Base-by-base conservation (phyloP, 1,140 invertebrate species). In the Hirudo medicinalis region DNA sequence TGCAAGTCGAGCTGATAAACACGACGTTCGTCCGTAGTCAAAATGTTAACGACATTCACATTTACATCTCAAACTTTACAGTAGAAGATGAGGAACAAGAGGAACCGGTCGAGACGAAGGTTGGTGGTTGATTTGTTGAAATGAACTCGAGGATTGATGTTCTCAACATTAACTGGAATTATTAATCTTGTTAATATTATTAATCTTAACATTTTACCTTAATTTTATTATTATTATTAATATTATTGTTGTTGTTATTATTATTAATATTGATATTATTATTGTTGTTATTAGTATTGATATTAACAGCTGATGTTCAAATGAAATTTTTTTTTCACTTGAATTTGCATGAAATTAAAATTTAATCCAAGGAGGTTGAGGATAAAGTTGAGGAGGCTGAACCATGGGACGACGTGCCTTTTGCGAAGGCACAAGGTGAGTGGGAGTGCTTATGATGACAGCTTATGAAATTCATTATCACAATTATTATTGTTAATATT, bases 341-440 rank as follows among this genome's bases (percentile, higher is more conserved):
- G 32, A 36, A 36, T 36, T 36, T 36, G 11, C 11, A 15, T 49
- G 13, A 49, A 49, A 49, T 49, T 5, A 49, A 49, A 17, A 5
- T 49, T 49, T 49, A 49, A 49, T 17, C 22, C 57, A 63, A 63
- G 57, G 19, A 63, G 57, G 19, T 63, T 22, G 57, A 63, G 15
- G 57, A 32, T 19, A 63, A 63, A n/a, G 22, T 25, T 15, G 57
- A 22, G 0, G 57, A 63, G 29, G 13, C 22, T 19, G 57, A 63
- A 63, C 57, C 57, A 11, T 63, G 57, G 57, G 29, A 22, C 19
- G 57, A 63, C 19, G 57, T 63, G 8, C 57, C 57, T 25, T 63
- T 63, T 63, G 20, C 57, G 8, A 63, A n/a, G 57, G 29, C 57
- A 22, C 29, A 32, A 25, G 57, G 57, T 63, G 20, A 15, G 15